Conservation (phyloP, 2,113 vertebrate species). For the Dromaius novaehollandiae region DNA sequence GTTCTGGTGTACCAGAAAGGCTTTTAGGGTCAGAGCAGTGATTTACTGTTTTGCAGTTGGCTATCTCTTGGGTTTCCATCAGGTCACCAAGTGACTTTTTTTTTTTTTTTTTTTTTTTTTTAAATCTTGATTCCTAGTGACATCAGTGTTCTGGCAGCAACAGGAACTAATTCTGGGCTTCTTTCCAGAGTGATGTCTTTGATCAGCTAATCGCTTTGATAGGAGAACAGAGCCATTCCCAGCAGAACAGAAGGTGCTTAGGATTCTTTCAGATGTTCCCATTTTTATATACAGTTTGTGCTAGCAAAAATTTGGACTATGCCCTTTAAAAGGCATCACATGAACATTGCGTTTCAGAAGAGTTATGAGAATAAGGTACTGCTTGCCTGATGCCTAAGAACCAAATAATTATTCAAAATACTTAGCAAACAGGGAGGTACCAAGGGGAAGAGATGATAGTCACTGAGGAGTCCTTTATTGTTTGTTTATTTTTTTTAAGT, state of each 20-base stretch:
- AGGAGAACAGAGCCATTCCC: slow-evolving; percentile 12
- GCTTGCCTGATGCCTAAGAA: neutral
- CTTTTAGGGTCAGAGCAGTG: neutral
- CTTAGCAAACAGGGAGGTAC: neutral
- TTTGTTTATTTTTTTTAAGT: neutral
- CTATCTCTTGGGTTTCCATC: neutral
- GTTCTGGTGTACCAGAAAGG: neutral
- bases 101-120: neutral
- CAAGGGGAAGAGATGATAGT: neutral
- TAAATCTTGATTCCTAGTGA: slow-evolving; percentile 10
- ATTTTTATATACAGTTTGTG: neutral
- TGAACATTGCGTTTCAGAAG: neutral
- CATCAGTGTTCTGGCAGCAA: neutral
- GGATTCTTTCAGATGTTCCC: neutral
- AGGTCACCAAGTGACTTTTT: neutral
- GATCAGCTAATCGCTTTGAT: slow-evolving; percentile 41
- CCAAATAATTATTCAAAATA: neutral
- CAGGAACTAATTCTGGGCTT: slow-evolving; percentile 12
- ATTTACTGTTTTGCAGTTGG: neutral
- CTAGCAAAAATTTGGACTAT: neutral
- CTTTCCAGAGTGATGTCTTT: slow-evolving; percentile 46
- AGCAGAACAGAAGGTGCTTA: neutral
- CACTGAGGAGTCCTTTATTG: neutral
- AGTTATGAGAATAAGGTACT: neutral
- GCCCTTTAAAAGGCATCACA: neutral